A percentile compares a stretch with the other conserved stretches of the same genome.
Evolutionary conservation across 2,888 invertebrate species (phyloP).

Genomic region (Eledona agricola): DNA sequence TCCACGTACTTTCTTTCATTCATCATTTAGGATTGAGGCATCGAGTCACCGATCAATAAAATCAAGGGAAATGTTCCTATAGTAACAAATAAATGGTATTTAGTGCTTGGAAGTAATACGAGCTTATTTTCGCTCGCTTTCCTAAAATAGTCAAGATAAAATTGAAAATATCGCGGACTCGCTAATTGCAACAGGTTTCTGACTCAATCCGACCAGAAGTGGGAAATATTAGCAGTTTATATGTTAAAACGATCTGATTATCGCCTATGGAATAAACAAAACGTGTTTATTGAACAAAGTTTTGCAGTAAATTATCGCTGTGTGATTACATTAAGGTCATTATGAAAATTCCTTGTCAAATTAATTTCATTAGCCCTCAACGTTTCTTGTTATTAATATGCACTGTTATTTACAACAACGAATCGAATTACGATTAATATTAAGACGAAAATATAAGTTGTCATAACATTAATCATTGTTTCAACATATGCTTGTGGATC

Average conservation of each 20-base stretch:
- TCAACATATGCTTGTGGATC: too few relatives aligned
- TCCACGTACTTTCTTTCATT: constrained; percentile 29
- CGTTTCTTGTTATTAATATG: constrained; percentile 29
- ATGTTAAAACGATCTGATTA: constrained; percentile 18
- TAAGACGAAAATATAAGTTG: constrained; percentile 18
- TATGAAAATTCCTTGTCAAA: constrained; percentile 34
- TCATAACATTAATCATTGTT: constrained; percentile 23
- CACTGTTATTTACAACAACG: constrained; percentile 19
- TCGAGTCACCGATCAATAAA: constrained; percentile 32
- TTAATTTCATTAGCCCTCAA: constrained; percentile 34
- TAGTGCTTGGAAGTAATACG: constrained; percentile 4
- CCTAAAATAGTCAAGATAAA: constrained; percentile 1
- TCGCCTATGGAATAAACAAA: constrained; percentile 14
- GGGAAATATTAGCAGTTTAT: constrained; percentile 19
- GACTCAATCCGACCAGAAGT: constrained; percentile 14
- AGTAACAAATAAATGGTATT: constrained; percentile 34
- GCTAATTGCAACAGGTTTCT: constrained; percentile 23
- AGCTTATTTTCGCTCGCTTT: neutral
- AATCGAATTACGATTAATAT: constrained; percentile 11
- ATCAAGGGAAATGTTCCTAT: constrained; percentile 40
- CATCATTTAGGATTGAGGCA: constrained; percentile 33
- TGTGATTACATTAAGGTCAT: constrained; percentile 22
- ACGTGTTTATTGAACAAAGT: constrained; percentile 23
- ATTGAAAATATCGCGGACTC: constrained; percentile 9
- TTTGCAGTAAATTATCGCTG: constrained; percentile 24